phyloP scores from a whole-genome alignment of 2,113 vertebrate species.

The Forbesichthys papilliferus region DNA sequence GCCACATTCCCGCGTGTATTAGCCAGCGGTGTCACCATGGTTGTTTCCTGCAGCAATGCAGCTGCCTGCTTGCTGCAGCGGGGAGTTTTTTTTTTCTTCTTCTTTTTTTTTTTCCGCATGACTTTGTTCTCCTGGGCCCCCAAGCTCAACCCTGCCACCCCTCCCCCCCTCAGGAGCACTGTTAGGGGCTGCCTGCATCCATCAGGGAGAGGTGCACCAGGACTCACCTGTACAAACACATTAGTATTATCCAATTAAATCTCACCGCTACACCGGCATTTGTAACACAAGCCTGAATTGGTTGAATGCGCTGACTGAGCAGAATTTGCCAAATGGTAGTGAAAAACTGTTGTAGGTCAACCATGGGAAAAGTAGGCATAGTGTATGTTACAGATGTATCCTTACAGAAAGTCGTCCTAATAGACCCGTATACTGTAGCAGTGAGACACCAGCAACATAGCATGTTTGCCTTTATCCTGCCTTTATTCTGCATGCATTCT shows the following conservation, averaged over 20 bases:
- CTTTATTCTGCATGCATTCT: slow-evolving; percentile 48
- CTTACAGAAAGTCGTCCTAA: slow-evolving; percentile 5
- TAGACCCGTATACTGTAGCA: slow-evolving; percentile 12
- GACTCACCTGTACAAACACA: slow-evolving; percentile 13
- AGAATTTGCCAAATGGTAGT: slow-evolving; percentile 17
- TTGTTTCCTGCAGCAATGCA: slow-evolving; percentile 68
- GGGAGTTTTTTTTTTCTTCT: slow-evolving; percentile 6
- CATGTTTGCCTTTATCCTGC: slow-evolving; percentile 18
- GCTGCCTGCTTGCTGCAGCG: slow-evolving; percentile 61
- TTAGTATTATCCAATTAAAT: slow-evolving; percentile 4
- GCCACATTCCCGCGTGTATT: slow-evolving; percentile 31
- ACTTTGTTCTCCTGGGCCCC: slow-evolving; percentile 45
- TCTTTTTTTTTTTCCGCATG: slow-evolving; percentile 19
- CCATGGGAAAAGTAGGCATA: background rate
- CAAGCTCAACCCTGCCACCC: slow-evolving; percentile 31
- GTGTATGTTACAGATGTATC: slow-evolving; percentile 22
- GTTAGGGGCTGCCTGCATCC: slow-evolving; percentile 11
- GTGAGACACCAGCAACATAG: slow-evolving; percentile 11
- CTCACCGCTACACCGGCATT: slow-evolving; percentile 10
- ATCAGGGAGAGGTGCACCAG: slow-evolving; percentile 3
- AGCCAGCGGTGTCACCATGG: slow-evolving; percentile 38
- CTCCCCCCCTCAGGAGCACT: slow-evolving; percentile 20
- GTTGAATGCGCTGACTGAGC: slow-evolving; percentile 38
- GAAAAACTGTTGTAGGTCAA: slow-evolving; percentile 25
- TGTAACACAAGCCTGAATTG: background rate